These are phyloP conservation scores for Nannospalax galili DNA, from an alignment of 2,113 vertebrate species.

Conservation along the genomic window DNA sequence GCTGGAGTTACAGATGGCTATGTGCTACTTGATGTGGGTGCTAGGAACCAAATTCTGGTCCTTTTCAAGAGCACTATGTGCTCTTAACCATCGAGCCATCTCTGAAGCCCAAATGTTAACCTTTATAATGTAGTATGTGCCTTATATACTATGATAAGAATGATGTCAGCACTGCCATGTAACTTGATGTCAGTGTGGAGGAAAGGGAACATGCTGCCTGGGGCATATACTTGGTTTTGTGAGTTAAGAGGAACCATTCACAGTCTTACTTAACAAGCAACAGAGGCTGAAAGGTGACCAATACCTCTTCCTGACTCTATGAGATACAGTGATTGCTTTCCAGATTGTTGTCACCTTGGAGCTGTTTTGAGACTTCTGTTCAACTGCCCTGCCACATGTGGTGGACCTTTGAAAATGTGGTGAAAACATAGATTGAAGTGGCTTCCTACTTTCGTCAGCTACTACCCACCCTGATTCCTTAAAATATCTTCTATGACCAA, in stretches of 20 bases:
- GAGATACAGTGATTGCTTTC: neutral
- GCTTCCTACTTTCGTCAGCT: neutral
- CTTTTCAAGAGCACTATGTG: too few relatives aligned
- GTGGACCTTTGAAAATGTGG: neutral
- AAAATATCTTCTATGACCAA: neutral
- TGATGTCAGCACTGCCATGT: neutral
- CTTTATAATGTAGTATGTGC: neutral
- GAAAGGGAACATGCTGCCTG: neutral
- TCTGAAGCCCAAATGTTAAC: neutral
- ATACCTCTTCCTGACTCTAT: neutral
- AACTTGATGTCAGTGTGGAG: neutral
- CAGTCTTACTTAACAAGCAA: neutral
- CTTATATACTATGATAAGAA: neutral
- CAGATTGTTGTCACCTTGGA: neutral
- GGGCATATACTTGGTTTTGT: neutral
- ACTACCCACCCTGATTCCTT: neutral
- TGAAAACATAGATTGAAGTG: neutral
- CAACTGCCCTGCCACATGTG: neutral
- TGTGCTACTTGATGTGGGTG: too few relatives aligned
- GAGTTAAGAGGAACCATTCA: neutral
- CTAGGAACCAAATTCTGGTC: too few relatives aligned
- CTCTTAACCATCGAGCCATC: too few relatives aligned
- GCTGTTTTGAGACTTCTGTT: constrained; percentile 27
- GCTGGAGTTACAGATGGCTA: too few relatives aligned
- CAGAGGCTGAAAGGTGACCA: neutral